Conservation (phyloP, 2,797 vertebrate species). For the Cebuella pygmaea region DNA sequence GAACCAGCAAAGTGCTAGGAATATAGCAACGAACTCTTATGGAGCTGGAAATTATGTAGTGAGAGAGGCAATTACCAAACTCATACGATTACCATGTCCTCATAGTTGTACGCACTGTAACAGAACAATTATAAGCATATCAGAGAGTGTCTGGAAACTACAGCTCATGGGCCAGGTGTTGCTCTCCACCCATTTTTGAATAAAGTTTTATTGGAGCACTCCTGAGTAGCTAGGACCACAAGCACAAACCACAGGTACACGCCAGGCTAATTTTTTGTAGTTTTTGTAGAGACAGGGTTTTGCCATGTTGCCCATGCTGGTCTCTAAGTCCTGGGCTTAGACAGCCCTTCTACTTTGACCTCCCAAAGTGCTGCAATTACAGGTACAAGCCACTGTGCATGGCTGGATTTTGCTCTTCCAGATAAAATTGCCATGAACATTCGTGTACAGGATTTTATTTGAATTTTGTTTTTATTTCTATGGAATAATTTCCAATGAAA, state of each 20-base stretch:
- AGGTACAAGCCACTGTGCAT: neutral
- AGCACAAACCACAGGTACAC: neutral
- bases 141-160: neutral
- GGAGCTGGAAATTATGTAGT: neutral
- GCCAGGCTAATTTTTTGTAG: neutral
- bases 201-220: neutral
- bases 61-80: neutral
- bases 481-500: neutral
- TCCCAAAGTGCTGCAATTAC: neutral
- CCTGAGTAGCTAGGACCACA: neutral
- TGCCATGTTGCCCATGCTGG: neutral
- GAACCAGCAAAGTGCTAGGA: neutral
- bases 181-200: neutral
- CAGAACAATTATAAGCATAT: neutral
- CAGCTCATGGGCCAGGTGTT: too few relatives aligned
- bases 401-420: neutral
- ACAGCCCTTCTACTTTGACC: too few relatives aligned
- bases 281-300: neutral
- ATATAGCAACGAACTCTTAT: too few relatives aligned
- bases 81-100: too few relatives aligned
- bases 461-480: neutral
- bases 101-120: neutral
- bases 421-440: neutral
- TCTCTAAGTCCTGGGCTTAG: neutral
- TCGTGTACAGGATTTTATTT: neutral